phyloP scores from a whole-genome alignment of 2,113 vertebrate species.

The Arvicanthis niloticus region DNA sequence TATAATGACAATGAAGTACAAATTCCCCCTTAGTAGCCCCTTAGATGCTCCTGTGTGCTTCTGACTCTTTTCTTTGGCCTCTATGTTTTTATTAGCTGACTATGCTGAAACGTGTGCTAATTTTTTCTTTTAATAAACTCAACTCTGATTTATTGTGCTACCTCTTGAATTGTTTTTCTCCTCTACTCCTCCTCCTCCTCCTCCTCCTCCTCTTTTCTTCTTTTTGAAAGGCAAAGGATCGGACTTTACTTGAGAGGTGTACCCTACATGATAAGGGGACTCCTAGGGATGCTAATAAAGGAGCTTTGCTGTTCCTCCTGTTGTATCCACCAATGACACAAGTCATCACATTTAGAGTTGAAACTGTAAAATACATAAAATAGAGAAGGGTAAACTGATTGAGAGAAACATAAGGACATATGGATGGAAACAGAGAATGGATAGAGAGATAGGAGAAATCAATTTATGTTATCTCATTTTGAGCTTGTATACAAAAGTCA shows the following conservation, averaged over 20 bases:
- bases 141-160: too few relatives aligned
- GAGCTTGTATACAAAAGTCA: neutral
- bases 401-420: neutral
- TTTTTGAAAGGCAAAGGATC: neutral
- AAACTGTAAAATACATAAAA: neutral
- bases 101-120: neutral
- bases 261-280: neutral
- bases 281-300: neutral
- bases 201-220: neutral
- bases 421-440: fast-evolving
- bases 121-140: neutral
- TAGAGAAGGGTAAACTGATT: fast-evolving
- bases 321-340: neutral
- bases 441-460: neutral
- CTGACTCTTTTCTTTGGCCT: neutral
- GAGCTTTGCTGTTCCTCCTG: too few relatives aligned
- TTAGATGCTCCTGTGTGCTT: neutral
- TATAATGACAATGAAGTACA: too few relatives aligned
- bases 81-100: neutral
- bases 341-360: neutral
- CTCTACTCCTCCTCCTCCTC: too few relatives aligned
- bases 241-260: too few relatives aligned
- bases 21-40: neutral
- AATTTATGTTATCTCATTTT: neutral
- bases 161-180: neutral